Percentiles rank a stretch among this genome's conserved stretches.
These are phyloP conservation scores for Cheilosia urbana DNA, from an alignment of 2,888 invertebrate species.

Conservation along the genomic window DNA sequence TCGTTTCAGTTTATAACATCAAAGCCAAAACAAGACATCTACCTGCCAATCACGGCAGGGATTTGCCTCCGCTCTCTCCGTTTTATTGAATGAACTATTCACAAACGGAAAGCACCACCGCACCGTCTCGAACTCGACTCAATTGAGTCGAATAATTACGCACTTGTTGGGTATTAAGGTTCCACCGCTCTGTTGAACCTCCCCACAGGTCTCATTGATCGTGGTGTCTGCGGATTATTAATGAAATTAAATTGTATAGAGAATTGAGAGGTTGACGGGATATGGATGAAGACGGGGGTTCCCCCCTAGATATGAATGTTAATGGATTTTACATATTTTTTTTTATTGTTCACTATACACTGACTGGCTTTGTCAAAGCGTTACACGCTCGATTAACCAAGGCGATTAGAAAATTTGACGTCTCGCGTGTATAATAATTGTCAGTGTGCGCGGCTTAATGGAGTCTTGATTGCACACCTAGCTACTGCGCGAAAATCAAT, in stretches of 20 bases:
- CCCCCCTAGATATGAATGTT: slow-evolving; percentile 39
- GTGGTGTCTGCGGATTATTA: slow-evolving; percentile 67
- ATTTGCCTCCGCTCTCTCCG: slow-evolving; percentile 62
- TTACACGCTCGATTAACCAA: slow-evolving; percentile 70
- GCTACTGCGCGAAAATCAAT: slow-evolving; percentile 66
- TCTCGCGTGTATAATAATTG: slow-evolving; percentile 42
- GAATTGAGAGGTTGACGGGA: slow-evolving; percentile 11
- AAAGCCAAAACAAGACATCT: slow-evolving; percentile 66
- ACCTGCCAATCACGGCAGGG: slow-evolving; percentile 81
- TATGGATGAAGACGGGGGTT: background rate
- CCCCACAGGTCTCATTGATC: slow-evolving; percentile 22
- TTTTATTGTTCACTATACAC: slow-evolving; percentile 4
- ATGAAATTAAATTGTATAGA: slow-evolving; percentile 73
- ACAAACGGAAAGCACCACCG: slow-evolving; percentile 23
- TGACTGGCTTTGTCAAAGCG: slow-evolving; percentile 69
- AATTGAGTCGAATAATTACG: slow-evolving; percentile 63
- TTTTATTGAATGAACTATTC: slow-evolving; percentile 1
- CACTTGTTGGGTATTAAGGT: slow-evolving; percentile 60
- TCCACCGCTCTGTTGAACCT: slow-evolving; percentile 52
- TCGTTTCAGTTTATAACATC: slow-evolving; percentile 54
- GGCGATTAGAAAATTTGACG: slow-evolving; percentile 65
- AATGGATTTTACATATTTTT: slow-evolving; percentile 66
- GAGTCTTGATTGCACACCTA: slow-evolving; percentile 46
- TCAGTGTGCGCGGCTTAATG: slow-evolving; percentile 57
- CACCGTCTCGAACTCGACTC: slow-evolving; percentile 33